Percentiles rank a stretch among this genome's conserved stretches.
Evolutionary conservation across 2,888 invertebrate species (phyloP).

Genomic region (Gryllus longicercus): DNA sequence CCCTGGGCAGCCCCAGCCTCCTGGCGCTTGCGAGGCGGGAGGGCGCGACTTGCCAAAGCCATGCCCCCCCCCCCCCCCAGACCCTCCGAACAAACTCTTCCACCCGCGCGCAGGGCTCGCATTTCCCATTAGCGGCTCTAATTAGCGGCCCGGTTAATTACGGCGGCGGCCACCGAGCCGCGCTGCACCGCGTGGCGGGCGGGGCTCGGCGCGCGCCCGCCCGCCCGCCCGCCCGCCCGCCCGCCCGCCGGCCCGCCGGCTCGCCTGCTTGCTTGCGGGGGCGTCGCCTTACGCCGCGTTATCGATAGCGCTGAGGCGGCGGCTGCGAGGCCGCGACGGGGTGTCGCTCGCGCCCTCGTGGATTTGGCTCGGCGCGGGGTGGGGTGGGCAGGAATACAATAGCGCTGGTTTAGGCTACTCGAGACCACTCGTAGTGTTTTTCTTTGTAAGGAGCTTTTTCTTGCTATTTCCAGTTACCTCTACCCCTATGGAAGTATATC

Average conservation of each 20-base stretch:
- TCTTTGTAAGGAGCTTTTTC: too few relatives aligned
- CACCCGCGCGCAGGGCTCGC: constrained; percentile 36
- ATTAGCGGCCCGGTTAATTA: constrained; percentile 42
- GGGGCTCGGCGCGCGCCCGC: background rate
- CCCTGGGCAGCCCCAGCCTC: background rate
- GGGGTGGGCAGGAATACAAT: too few relatives aligned
- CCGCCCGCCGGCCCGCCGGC: background rate
- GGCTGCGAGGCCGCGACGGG: background rate
- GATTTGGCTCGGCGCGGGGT: too few relatives aligned
- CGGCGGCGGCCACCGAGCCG: constrained; percentile 20
- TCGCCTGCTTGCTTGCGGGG: background rate
- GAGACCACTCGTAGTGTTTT: too few relatives aligned
- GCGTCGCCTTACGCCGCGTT: background rate
- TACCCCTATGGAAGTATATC: too few relatives aligned
- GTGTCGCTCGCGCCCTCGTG: background rate
- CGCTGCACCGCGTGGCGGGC: background rate
- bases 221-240: too few relatives aligned
- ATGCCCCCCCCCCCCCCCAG: background rate
- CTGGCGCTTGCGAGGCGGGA: background rate
- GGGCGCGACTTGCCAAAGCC: background rate
- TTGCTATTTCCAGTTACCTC: too few relatives aligned
- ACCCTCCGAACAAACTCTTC: background rate
- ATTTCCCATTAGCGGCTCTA: constrained; percentile 43
- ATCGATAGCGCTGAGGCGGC: background rate
- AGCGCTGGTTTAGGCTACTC: too few relatives aligned